These are phyloP conservation scores for Alviniconcha marisindica DNA, from an alignment of 1,140 invertebrate species.

Conservation along the genomic window DNA sequence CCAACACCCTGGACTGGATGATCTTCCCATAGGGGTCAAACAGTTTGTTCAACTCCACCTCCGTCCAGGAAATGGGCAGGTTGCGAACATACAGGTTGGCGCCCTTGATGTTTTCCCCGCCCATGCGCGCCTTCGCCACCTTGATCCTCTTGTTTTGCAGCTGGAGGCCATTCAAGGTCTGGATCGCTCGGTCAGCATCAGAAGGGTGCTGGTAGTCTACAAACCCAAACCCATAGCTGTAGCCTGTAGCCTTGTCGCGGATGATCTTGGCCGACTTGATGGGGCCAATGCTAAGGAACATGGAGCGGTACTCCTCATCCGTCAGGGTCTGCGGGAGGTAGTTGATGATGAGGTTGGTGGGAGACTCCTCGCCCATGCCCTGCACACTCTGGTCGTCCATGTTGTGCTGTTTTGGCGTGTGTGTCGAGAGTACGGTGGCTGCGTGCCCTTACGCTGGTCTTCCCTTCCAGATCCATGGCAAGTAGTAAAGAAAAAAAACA, in stretches of 20 bases:
- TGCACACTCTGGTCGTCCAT: conserved; percentile 15
- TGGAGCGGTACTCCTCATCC: conserved; percentile 91
- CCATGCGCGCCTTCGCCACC: conserved; percentile 94
- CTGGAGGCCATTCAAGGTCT: conserved; percentile 90
- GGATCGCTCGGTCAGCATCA: conserved; percentile 91
- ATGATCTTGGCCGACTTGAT: conserved; percentile 93
- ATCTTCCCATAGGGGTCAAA: conserved; percentile 92
- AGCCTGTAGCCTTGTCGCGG: conserved; percentile 86
- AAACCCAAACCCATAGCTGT: conserved; percentile 97
- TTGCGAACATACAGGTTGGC: conserved; percentile 97
- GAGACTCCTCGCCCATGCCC: conserved; percentile 22
- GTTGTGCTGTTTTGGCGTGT: background rate
- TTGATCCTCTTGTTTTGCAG: conserved; percentile 91
- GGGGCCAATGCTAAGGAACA: conserved; percentile 87
- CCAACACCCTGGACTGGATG: conserved; percentile 92
- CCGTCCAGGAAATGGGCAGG: conserved; percentile 83
- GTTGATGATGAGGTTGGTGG: conserved; percentile 94
- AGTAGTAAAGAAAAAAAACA: conserved; percentile 40
- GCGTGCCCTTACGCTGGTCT: background rate
- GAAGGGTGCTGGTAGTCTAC: conserved; percentile 92
- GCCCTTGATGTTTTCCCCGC: conserved; percentile 94
- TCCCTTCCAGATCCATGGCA: conserved; percentile 37
- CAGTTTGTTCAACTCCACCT: conserved; percentile 88
- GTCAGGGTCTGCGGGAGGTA: conserved; percentile 95
- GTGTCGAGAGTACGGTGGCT: background rate